These are phyloP conservation scores for Heteractis magnifica DNA, from an alignment of 92 coral and sea anemone species.

Conservation along the genomic window DNA sequence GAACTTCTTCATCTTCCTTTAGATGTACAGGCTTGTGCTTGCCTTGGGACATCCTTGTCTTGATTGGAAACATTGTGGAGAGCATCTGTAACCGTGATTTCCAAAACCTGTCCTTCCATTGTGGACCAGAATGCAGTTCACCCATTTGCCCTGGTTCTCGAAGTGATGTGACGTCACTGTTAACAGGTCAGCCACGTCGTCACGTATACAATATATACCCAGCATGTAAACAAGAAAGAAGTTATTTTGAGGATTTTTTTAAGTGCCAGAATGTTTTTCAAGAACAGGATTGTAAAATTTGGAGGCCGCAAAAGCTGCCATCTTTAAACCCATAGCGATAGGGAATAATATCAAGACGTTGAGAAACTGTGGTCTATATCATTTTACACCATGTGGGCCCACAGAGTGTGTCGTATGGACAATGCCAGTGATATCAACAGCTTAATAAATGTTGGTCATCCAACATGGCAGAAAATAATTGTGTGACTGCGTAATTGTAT, in stretches of 20 bases:
- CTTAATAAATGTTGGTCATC: no score
- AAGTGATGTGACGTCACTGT: slow-evolving; percentile 4
- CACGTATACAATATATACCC: neutral
- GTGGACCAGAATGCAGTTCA: slow-evolving; percentile 62
- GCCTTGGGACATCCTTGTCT: no score
- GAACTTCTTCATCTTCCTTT: no score
- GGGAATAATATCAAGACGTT: no score
- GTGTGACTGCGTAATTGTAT: no score
- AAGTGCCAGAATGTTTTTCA: neutral
- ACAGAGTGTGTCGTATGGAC: no score
- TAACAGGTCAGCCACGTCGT: slow-evolving; percentile 1
- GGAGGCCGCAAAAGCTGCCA: neutral
- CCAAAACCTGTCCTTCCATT: slow-evolving; percentile 43
- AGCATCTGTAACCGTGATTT: slow-evolving; percentile 35
- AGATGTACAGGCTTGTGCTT: no score
- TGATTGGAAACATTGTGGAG: neutral
- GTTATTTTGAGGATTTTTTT: no score
- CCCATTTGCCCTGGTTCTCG: slow-evolving; percentile 47
- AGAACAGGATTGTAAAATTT: neutral
- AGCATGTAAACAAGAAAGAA: neutral
- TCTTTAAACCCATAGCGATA: neutral
- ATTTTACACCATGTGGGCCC: no score
- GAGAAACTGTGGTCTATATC: no score
- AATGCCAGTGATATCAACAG: no score
- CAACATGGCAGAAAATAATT: no score